Percentiles rank a stretch among this genome's conserved stretches.
These are phyloP conservation scores for Myotis yumanensis DNA, from an alignment of 2,113 vertebrate genomes.

Conservation along the genomic window DNA sequence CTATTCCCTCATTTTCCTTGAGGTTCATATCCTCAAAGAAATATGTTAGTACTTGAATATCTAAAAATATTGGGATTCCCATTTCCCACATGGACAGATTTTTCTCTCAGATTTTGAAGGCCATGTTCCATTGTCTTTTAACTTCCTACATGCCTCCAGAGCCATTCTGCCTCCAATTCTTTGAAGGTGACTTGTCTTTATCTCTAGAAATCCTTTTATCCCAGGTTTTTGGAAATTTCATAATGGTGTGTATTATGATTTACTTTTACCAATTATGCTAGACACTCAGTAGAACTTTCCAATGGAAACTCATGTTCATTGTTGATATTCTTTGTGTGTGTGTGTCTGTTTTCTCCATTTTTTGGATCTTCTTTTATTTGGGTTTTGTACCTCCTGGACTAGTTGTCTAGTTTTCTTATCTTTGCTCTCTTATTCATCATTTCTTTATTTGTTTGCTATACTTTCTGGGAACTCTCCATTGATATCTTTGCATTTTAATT, in stretches of 20 bases:
- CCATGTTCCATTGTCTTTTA: neutral
- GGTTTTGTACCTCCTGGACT: neutral
- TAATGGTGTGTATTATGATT: neutral
- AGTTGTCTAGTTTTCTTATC: neutral
- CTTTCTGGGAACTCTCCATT: neutral
- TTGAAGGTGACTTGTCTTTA: slow-evolving; percentile 1
- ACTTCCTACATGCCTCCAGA: neutral
- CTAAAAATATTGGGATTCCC: neutral
- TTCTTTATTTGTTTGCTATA: neutral
- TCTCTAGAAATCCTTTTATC: slow-evolving; percentile 15
- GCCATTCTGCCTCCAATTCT: neutral
- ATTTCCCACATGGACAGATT: neutral
- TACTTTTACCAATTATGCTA: neutral
- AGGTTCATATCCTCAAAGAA: neutral
- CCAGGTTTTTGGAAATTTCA: neutral
- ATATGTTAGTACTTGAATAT: neutral
- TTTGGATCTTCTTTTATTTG: neutral
- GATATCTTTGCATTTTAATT: slow-evolving; percentile 37
- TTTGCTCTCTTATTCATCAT: neutral
- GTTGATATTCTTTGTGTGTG: neutral
- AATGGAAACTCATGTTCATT: neutral
- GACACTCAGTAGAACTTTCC: neutral
- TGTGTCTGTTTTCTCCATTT: neutral
- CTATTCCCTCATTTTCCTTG: neutral
- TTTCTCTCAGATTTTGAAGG: neutral